Evolutionary conservation across 2,113 vertebrate species (phyloP), one percentile per base, ranked within the genome.

Genomic region (Hypanus sabinus): DNA sequence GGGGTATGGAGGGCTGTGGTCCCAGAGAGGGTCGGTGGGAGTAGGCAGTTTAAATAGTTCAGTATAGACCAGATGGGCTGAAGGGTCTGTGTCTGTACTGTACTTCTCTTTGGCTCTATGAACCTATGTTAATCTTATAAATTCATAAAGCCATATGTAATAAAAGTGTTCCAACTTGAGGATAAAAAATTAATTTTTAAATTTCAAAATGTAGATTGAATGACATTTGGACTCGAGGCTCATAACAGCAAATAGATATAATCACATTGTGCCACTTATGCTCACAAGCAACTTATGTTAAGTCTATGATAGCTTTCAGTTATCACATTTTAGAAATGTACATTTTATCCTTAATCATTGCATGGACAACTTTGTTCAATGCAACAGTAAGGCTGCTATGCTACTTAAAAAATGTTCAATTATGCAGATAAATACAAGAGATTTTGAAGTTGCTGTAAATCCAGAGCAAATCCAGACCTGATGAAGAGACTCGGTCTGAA

Each of bases 201-300:
- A 73, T 93, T 73, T 93, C 36, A 93, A 73, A 93, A 46, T 33
- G 46, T 73, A 73, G 46, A 24, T 36, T 93, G 22, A 90, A 68
- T 90, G 83, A 18, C n/a, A 93, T 73, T 73, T 16, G 24, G 22
- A 4, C 65, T 71, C 33, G 6, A 46, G 22, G 22, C 36, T 93
- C 65, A 93, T 73, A 55, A 73, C 22, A 36, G 55, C 18, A 73
- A 46, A 22, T 71, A 71, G 22, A 38, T 55, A 30, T 36, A 93
- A 24, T 90, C 20, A 93, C 10, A 22, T 27, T 24, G 4, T 27
- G 46, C 30, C 30, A 33, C 6, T 90, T n/a, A n/a, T 33, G 30
- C 5, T 65, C 85, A 57, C 36, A 33, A 30, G 14, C 12, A 14
- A n/a, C 11, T 88, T n/a, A 88, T 88, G 65, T 90, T 65, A 88